These are phyloP conservation scores for Mallateleia sp. DNA, from an alignment of 2,888 invertebrate species.

Conservation along the genomic window DNA sequence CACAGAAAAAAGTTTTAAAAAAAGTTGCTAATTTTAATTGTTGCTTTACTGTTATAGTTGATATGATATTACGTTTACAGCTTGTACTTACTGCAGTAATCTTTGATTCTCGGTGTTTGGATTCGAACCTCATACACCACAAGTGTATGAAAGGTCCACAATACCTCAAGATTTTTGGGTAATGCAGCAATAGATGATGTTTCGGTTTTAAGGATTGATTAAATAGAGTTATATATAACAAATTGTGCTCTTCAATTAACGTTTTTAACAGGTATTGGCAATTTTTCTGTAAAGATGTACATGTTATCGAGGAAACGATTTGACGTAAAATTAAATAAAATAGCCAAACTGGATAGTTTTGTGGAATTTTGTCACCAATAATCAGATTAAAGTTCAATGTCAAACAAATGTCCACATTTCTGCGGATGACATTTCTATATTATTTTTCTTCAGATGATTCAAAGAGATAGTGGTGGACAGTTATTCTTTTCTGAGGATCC, in stretches of 20 bases:
- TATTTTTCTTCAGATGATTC: constrained; percentile 40
- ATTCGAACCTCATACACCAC: constrained; percentile 61
- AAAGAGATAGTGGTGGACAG: constrained; percentile 44
- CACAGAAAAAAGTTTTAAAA: no score
- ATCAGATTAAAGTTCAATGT: constrained; percentile 66
- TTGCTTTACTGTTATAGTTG: no score
- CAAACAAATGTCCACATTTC: constrained; percentile 70
- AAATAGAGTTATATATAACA: constrained; percentile 22
- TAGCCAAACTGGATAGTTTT: constrained; percentile 62
- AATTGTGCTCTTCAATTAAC: constrained; percentile 59
- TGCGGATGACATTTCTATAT: constrained; percentile 61
- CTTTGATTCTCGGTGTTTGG: constrained; percentile 51
- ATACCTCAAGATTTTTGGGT: constrained; percentile 1
- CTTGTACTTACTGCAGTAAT: constrained; percentile 12
- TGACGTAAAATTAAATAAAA: constrained; percentile 59
- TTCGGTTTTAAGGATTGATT: constrained; percentile 49
- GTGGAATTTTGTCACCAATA: constrained; percentile 61
- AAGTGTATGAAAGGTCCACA: constrained; percentile 58
- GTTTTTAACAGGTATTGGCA: not conserved
- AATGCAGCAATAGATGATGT: constrained; percentile 38
- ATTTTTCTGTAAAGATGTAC: constrained; percentile 27
- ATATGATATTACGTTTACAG: constrained; percentile 38
- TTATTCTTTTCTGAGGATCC: constrained; percentile 35
- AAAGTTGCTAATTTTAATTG: no score
- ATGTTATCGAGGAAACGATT: constrained; percentile 47